phyloP scores from a whole-genome alignment of 2,113 vertebrate species.

The Muscicapa adusta region DNA sequence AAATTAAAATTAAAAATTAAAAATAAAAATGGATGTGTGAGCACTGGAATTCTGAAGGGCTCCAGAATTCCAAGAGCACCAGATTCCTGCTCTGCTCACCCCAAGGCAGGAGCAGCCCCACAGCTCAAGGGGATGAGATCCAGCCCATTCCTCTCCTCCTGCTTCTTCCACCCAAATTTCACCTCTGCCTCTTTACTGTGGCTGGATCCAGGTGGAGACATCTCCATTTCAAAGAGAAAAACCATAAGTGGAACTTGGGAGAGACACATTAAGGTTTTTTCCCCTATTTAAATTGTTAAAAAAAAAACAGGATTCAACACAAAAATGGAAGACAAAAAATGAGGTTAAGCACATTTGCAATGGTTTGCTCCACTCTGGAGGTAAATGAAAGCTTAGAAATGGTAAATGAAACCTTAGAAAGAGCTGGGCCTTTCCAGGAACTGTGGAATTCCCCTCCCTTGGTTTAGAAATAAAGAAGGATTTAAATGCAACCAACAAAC shows the following conservation, averaged over 20 bases:
- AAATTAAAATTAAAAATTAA: too few relatives aligned
- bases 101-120: neutral
- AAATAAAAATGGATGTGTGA: neutral
- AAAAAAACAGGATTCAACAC: neutral
- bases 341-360: neutral
- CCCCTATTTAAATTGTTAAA: neutral
- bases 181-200: neutral
- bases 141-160: neutral
- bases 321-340: neutral
- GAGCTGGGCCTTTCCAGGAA: neutral
- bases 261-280: neutral
- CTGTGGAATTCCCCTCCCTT: neutral
- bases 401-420: neutral
- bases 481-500: neutral
- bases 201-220: neutral
- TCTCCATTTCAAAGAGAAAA: neutral
- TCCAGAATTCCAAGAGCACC: neutral
- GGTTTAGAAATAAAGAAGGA: neutral
- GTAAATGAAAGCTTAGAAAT: neutral
- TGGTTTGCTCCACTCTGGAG: neutral
- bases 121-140: neutral
- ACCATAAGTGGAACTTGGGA: fast-evolving
- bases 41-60: neutral
- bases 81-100: neutral
- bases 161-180: neutral